Conservation (phyloP, 2,113 vertebrate species). For the Galemys pyrenaicus region DNA sequence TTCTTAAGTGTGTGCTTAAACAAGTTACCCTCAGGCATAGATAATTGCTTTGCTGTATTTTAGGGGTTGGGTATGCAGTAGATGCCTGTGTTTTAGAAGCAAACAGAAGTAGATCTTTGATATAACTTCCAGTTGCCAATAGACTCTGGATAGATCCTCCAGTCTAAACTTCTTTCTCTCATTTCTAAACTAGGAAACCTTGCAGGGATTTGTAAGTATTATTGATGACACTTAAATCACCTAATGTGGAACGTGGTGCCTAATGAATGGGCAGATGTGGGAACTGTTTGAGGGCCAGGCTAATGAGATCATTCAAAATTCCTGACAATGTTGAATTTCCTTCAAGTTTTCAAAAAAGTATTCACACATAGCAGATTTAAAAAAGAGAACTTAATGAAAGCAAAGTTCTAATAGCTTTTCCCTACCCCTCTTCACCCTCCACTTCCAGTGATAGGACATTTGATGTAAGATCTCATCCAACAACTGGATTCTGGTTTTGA, state of each 20-base stretch:
- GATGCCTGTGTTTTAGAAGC: background rate
- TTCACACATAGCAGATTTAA: background rate
- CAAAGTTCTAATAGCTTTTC: background rate
- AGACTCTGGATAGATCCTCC: background rate
- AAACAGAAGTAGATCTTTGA: background rate
- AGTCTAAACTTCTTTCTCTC: background rate
- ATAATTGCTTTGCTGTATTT: background rate
- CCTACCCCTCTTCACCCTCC: too few species aligned
- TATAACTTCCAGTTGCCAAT: background rate
- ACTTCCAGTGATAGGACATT: background rate
- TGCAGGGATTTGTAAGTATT: background rate
- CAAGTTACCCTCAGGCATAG: background rate
- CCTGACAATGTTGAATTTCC: background rate
- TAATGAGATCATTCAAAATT: conserved; percentile 23
- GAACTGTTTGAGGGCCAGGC: background rate
- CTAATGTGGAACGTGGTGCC: background rate
- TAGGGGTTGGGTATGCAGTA: background rate
- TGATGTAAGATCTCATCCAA: background rate
- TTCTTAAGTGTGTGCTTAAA: background rate
- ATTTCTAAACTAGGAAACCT: background rate
- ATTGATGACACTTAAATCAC: background rate
- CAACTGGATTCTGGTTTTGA: background rate
- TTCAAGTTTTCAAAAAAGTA: background rate
- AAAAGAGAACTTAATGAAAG: background rate
- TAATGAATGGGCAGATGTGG: background rate